phyloP scores from a whole-genome alignment of 1,140 invertebrate species.

The Camponotus pennsylvanicus region DNA sequence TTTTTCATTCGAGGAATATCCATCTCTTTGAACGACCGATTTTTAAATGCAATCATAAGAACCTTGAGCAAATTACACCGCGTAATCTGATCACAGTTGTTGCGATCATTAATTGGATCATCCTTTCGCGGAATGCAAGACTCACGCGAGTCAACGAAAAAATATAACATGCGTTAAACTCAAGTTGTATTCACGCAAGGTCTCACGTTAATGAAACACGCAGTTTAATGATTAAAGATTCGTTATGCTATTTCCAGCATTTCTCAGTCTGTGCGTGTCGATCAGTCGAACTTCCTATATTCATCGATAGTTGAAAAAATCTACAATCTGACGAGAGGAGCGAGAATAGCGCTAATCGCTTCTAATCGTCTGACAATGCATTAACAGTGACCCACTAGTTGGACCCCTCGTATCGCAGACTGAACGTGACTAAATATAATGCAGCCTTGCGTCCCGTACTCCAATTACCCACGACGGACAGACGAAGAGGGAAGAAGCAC shows the following conservation, averaged over 20 bases:
- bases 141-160: slow-evolving; percentile 31
- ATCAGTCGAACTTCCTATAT: background rate
- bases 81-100: slow-evolving; percentile 47
- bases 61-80: slow-evolving; percentile 45
- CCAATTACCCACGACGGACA: slow-evolving; percentile 78
- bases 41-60: slow-evolving; percentile 10
- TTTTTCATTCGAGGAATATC: background rate
- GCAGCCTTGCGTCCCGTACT: slow-evolving; percentile 83
- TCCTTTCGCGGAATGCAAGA: slow-evolving; percentile 40
- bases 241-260: background rate
- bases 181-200: slow-evolving; percentile 16
- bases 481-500: slow-evolving; percentile 76
- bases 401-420: slow-evolving; percentile 78
- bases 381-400: slow-evolving; percentile 83
- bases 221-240: background rate
- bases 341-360: slow-evolving; percentile 78
- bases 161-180: slow-evolving; percentile 5
- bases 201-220: background rate
- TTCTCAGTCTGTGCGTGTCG: background rate
- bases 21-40: background rate
- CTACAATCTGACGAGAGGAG: slow-evolving; percentile 35
- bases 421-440: slow-evolving; percentile 83
- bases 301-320: background rate
- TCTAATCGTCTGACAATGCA: slow-evolving; percentile 83
- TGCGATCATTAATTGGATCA: slow-evolving; percentile 45